Base-by-base conservation (phyloP, 2,888 invertebrate species). In the Agrochola circellaris region DNA sequence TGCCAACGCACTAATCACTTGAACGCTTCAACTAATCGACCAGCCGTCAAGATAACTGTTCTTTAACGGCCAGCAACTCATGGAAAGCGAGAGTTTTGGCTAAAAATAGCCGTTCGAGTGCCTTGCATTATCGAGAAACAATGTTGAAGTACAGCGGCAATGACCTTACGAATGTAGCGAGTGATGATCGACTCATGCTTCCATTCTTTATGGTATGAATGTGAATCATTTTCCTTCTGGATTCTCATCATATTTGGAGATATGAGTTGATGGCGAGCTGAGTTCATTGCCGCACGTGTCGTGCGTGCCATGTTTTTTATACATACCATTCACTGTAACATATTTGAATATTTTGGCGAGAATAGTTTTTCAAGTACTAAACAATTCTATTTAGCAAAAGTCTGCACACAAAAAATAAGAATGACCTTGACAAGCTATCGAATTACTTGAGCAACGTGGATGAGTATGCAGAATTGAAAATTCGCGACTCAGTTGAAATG, bases 41-140 rank as follows among this genome's bases (percentile, higher is more conserved):
- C 60, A 54, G 17, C 66, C 71, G 77, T 75, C 77, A 75, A 68
- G 26, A 61, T 76, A 77, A 74, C 70, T 58, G 78, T 62, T 67
- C 66, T 79, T 78, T 65, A 85, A 73, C 73, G 66, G 71, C 67
- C 73, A 75, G 84, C 58, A 72, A 72, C 77, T 54, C 54, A 62
- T 68, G 45, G 86, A 90, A 90, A 90, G 77, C 81, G 90, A 90
- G 89, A 90, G 90, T 81, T 8, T 38, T 34, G 56, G 77, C 81
- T 86, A 81, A 81, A 82, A 83, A 84, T 86, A 88, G 77, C 58
- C 8, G 72, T 54, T 68, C 68, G 62, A 79, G 68, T 68, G 79
- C 56, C 64, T 64, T 73, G 62, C 56, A 71, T 73, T 79, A 75
- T 83, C 42, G 73, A 67, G 61, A 34, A 73, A 73, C 77, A 73